Conservation (phyloP, 2,888 invertebrate genomes). For the Xestia xanthographa region DNA sequence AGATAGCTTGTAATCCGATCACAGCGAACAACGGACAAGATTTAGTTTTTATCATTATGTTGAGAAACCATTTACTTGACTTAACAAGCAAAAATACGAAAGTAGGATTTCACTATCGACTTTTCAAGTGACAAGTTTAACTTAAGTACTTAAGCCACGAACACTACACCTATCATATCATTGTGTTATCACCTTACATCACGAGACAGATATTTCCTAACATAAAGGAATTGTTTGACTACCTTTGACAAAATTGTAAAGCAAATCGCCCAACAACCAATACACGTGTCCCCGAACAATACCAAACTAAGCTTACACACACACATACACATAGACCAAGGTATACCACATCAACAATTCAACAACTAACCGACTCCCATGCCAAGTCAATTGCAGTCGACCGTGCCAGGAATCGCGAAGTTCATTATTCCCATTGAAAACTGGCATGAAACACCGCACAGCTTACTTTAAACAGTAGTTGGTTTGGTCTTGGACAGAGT, state of each 20-base stretch:
- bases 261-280: neutral
- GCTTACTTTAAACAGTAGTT: slow-evolving; percentile 55
- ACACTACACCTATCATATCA: too few relatives aligned
- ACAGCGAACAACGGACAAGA: too few relatives aligned
- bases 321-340: neutral
- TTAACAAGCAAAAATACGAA: neutral
- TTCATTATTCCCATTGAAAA: slow-evolving; percentile 78
- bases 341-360: slow-evolving; percentile 58
- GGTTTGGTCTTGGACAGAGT: slow-evolving; percentile 10
- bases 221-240: neutral
- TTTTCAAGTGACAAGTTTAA: neutral
- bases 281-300: slow-evolving; percentile 18
- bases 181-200: too few relatives aligned
- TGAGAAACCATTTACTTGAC: too few relatives aligned
- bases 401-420: slow-evolving; percentile 76
- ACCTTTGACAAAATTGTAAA: neutral
- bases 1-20: too few relatives aligned
- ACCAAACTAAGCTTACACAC: slow-evolving; percentile 8
- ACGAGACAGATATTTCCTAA: too few relatives aligned
- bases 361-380: slow-evolving; percentile 37
- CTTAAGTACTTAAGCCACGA: too few relatives aligned
- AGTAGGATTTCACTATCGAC: neutral
- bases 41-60: too few relatives aligned
- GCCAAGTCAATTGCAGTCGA: slow-evolving; percentile 62
- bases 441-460: slow-evolving; percentile 69